Evolutionary conservation across 2,888 invertebrate genomes (phyloP), one percentile per base, ranked within the genome.

Genomic region (Drosophila siamana): DNA sequence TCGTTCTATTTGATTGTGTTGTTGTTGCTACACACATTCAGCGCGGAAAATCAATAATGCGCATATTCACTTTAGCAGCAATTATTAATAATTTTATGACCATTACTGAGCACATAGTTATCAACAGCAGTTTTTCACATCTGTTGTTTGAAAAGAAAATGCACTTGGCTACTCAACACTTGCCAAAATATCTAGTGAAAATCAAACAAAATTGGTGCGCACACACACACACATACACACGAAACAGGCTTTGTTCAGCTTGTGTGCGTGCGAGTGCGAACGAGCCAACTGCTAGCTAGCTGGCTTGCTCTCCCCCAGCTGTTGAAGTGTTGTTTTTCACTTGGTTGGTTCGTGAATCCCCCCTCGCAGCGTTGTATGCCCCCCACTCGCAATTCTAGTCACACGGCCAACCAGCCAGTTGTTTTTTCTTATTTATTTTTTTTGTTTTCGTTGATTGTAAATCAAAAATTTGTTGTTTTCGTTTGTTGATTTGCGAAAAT

Each of bases 271-370:
- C 38, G 28, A 16, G 65, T 57, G 63, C 48, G 57, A 36, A 57
- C 59, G 75, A 51, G 36, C 44, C 26, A 50, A 43, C 51, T 50
- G 62, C 52, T 76, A 72, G 62, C 43, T 80, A 72, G 57, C 68
- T 71, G 65, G 63, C 85, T 81, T 69, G 71, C 86, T 85, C 67
- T 60, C 80, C 79, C 88, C 82, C 88, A 87, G 86, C 88, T 83
- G 88, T 85, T 87, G 60, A 33, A 40, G 38, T 82, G 69, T 77
- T 75, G 66, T 71, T 84, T 82, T 76, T 70, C 65, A 62, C 40
- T 61, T 56, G 62, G 59, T 26, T 67, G 52, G n/a, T 47, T 63
- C 41, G 63, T 62, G 19, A 38, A 50, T 56, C 19, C 28, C 47
- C 51, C 43, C 33, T 30, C 19, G 11, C 65, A 43, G 8, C 64